These are phyloP conservation scores for Mormyrops attenuatus DNA, from an alignment of 2,797 vertebrate genomes.

Conservation along the genomic window DNA sequence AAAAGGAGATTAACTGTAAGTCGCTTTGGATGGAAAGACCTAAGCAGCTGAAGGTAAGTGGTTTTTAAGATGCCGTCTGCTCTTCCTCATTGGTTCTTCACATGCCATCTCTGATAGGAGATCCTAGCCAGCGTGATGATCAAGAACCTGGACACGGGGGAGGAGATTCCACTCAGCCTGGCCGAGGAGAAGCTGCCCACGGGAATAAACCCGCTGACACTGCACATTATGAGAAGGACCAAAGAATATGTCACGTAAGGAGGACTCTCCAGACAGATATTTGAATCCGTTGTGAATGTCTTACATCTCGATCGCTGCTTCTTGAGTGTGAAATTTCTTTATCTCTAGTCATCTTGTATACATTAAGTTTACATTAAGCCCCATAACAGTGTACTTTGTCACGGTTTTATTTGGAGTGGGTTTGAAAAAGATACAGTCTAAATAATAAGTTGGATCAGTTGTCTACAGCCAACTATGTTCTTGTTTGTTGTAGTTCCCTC, in stretches of 20 bases:
- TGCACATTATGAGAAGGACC: constrained; percentile 98
- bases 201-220: constrained; percentile 92
- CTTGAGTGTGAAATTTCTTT: background rate
- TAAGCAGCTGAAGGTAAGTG: background rate
- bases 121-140: constrained; percentile 99
- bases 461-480: background rate
- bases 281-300: background rate
- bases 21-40: background rate
- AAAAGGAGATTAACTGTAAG: background rate
- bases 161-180: constrained; percentile 95
- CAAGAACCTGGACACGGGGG: constrained; percentile 97
- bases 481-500: background rate
- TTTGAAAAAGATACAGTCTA: background rate
- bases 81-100: background rate
- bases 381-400: background rate
- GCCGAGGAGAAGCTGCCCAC: constrained; percentile 96
- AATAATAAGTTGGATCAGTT: background rate
- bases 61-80: background rate
- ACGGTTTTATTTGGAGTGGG: background rate
- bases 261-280: background rate
- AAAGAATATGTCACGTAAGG: constrained; percentile 96
- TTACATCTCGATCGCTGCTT: background rate
- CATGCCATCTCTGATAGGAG: constrained; percentile 65
- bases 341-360: background rate
- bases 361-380: background rate